Evolutionary conservation across 1,140 invertebrate species (phyloP), one percentile per base, ranked within the genome.

Genomic region (Hesperophylax magnus): DNA sequence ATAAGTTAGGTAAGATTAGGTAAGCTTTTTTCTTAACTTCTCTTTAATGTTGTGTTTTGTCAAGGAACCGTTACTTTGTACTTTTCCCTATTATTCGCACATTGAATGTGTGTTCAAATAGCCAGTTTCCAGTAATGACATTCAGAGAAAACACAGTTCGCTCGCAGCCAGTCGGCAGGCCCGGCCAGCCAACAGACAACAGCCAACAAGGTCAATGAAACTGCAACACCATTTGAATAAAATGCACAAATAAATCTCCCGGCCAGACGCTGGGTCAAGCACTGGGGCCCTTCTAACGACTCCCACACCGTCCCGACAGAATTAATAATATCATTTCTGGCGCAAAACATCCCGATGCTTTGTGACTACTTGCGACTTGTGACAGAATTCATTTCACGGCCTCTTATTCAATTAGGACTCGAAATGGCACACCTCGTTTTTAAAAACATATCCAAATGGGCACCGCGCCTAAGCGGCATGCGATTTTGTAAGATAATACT

Each of bases 211-310:
- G 63, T 67, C 63, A 67, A 67, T 47, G 39, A 47, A 47, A 47
- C 31, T 22, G 63, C 63, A 67, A 67, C 63, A 31, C 63, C 63
- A 31, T 17, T 27, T 8, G 63, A 67, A 67, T 67, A 67, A 31
- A 31, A 14, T 31, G 63, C 63, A 27, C 24, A 67, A 31, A 67
- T 67, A 67, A 67, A 47, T 47, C 9, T 67, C 63, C 63, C 11
- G 63, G 14, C 22, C 63, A 47, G 39, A 47, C 15, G 63, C 14
- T 31, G 63, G 63, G 63, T 67, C 63, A 67, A 31, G n/a, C 63
- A 27, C 63, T 27, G n/a, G 8, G 20, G 17, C 58, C 58, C 58
- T 61, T 61, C 58, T 24, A 11, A 9, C 20, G 20, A 61, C 58
- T 2, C 58, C 58, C 20, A 61, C 58, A 24, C 58, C 18, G 24